These are phyloP conservation scores for Paramisgurnus dabryanus DNA, from an alignment of 2,113 vertebrate genomes.

Conservation along the genomic window DNA sequence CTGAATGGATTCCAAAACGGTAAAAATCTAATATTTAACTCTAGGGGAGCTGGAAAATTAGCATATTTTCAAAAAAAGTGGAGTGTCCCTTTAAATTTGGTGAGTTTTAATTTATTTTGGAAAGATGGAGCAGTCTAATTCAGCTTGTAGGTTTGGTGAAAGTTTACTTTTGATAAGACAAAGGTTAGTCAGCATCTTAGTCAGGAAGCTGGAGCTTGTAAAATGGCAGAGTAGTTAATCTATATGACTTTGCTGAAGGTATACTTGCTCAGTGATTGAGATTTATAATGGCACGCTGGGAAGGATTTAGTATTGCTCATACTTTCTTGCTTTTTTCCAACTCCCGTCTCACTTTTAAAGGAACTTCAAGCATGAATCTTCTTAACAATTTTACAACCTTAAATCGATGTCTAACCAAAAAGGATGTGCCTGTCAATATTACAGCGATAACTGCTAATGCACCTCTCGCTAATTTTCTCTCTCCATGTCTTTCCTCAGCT, in stretches of 20 bases:
- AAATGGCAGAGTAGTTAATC: neutral
- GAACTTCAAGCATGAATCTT: constrained; percentile 6
- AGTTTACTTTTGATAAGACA: neutral
- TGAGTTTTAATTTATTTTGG: too few relatives aligned
- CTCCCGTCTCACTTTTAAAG: neutral
- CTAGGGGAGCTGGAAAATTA: too few relatives aligned
- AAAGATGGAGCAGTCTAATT: neutral
- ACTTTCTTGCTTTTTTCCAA: neutral
- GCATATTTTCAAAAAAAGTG: too few relatives aligned
- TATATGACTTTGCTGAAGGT: neutral
- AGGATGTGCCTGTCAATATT: neutral
- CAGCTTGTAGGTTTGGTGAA: neutral
- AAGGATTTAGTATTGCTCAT: neutral
- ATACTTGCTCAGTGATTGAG: neutral
- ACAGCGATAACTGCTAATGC: neutral
- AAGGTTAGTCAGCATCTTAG: neutral
- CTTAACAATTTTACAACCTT: neutral
- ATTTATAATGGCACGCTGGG: neutral
- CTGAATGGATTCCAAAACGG: too few relatives aligned
- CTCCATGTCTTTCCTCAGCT: constrained; percentile 73
- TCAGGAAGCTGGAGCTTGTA: neutral
- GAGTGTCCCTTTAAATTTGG: too few relatives aligned
- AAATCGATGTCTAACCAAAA: neutral
- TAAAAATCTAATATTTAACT: too few relatives aligned
- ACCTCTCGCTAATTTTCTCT: neutral